Percentiles rank a stretch among this genome's conserved stretches.
Evolutionary conservation across 1,140 invertebrate genomes (phyloP).

Genomic region (Musca domestica): DNA sequence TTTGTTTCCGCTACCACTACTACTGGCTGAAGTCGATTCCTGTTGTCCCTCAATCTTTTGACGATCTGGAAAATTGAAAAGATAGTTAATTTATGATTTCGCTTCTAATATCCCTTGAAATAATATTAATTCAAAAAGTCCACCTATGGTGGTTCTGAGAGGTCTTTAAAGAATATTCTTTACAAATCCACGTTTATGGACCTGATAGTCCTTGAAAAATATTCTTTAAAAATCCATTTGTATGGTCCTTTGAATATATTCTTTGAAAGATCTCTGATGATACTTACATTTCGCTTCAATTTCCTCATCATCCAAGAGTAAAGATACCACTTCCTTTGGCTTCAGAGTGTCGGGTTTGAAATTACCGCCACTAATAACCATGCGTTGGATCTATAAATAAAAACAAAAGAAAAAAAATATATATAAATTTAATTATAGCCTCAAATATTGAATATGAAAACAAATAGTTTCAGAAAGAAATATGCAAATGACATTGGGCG

Average conservation of each 20-base stretch:
- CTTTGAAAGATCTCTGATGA: too few relatives aligned
- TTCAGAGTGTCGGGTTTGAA: constrained; percentile 94
- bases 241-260: too few relatives aligned
- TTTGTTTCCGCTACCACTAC: background rate
- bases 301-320: constrained; percentile 92
- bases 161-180: too few relatives aligned
- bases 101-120: too few relatives aligned
- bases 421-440: background rate
- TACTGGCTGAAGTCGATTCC: constrained; percentile 25
- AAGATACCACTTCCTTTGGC: constrained; percentile 93
- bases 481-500: background rate
- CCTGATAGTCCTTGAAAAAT: too few relatives aligned
- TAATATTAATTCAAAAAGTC: too few relatives aligned
- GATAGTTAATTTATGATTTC: too few relatives aligned
- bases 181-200: too few relatives aligned
- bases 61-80: constrained; percentile 57
- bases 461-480: background rate
- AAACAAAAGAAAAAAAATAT: constrained; percentile 6
- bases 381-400: constrained; percentile 82
- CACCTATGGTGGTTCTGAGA: too few relatives aligned
- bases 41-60: constrained; percentile 58
- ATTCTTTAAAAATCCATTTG: too few relatives aligned
- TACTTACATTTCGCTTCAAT: constrained; percentile 85
- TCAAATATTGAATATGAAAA: background rate
- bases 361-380: constrained; percentile 96